phyloP scores from a whole-genome alignment of 2,797 vertebrate species.

The Aulostomus chinensis region DNA sequence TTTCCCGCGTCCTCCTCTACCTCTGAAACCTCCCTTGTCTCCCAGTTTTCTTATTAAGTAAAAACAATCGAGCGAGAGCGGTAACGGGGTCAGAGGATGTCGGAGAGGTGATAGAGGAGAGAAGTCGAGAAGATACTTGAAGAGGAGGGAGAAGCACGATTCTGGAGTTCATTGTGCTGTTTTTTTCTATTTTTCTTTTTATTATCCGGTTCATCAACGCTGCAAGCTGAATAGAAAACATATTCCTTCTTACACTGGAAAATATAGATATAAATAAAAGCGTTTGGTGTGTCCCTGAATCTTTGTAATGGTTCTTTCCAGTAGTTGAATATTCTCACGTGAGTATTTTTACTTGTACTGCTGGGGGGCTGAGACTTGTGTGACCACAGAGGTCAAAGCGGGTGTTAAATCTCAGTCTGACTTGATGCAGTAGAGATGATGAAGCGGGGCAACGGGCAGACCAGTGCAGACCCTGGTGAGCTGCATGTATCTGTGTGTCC shows the following conservation, averaged over 20 bases:
- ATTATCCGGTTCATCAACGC: conserved; percentile 16
- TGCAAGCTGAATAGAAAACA: conserved; percentile 28
- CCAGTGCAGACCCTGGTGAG: too few relatives aligned
- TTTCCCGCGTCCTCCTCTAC: conserved; percentile 6
- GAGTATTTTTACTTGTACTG: too few relatives aligned
- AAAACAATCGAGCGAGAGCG: conserved; percentile 29
- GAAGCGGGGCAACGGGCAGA: too few relatives aligned
- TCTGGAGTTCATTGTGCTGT: conserved; percentile 31
- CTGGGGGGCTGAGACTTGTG: too few relatives aligned
- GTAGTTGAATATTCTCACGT: background rate
- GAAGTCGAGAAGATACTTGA: conserved; percentile 44
- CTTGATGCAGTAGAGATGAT: too few relatives aligned
- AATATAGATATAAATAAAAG: too few relatives aligned
- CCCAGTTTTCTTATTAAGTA: conserved; percentile 74
- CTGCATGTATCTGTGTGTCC: too few relatives aligned
- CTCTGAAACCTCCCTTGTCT: conserved; percentile 25
- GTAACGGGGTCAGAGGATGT: conserved; percentile 22
- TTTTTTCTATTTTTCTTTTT: conserved; percentile 23
- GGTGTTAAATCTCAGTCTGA: too few relatives aligned
- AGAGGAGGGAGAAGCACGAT: conserved; percentile 37
- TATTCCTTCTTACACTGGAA: conserved; percentile 44
- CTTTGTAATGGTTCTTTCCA: background rate
- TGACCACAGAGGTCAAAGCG: too few relatives aligned
- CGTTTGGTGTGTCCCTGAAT: conserved; percentile 27
- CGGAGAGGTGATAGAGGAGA: conserved; percentile 8